Conservation (phyloP, 2,888 invertebrate genomes). For the Amblyjoppa fuscipennis region DNA sequence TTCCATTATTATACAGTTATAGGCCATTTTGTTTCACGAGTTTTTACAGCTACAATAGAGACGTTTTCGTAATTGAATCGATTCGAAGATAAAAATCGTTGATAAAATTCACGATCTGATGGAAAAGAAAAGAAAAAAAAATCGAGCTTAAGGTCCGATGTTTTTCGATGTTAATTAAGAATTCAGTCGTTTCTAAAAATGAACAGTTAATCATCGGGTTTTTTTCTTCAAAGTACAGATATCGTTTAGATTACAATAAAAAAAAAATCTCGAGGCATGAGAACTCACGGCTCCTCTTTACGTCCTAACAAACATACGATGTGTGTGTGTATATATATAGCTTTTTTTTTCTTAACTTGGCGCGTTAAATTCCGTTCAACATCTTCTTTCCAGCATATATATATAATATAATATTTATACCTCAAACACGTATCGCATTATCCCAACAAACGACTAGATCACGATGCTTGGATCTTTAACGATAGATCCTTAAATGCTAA, state of each 20-base stretch:
- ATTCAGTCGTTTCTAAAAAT: conserved; percentile 54
- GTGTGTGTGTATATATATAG: conserved; percentile 31
- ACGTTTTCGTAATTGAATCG: conserved; percentile 33
- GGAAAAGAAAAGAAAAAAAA: conserved; percentile 1
- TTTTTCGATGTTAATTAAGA: conserved; percentile 39
- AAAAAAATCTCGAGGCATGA: conserved; percentile 63
- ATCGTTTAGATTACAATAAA: conserved; percentile 5
- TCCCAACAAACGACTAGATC: conserved; percentile 83
- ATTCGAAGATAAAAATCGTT: conserved; percentile 21
- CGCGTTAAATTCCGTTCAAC: conserved; percentile 44
- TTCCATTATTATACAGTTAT: conserved; percentile 41
- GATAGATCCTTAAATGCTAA: conserved; percentile 81
- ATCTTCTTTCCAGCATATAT: conserved; percentile 29
- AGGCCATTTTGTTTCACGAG: conserved; percentile 45
- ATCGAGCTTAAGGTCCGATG: conserved; percentile 10
- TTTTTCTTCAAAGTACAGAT: conserved; percentile 8
- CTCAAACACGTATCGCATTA: conserved; percentile 71
- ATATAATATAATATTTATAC: conserved; percentile 44
- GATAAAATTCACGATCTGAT: conserved; percentile 2
- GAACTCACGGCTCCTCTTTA: conserved; percentile 59
- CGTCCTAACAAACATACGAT: conserved; percentile 55
- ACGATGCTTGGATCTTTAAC: conserved; percentile 81
- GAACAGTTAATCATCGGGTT: conserved; percentile 14
- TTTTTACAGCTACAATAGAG: conserved; percentile 46
- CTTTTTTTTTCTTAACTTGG: conserved; percentile 35